Conservation (phyloP, 2,888 invertebrate species). For the Tetramorium bicarinatum region DNA sequence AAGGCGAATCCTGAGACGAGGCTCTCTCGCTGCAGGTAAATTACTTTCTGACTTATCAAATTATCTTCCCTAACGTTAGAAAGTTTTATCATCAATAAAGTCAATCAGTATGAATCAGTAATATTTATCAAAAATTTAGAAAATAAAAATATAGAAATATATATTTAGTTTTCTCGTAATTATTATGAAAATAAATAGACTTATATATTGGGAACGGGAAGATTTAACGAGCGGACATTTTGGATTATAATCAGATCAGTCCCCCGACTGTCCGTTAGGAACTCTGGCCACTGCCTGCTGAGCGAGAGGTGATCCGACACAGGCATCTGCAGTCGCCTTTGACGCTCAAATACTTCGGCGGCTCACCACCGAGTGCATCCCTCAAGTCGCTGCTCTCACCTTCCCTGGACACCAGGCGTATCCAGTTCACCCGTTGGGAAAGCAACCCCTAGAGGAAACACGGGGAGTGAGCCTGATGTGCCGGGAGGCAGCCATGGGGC, state of each 20-base stretch:
- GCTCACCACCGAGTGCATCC: slow-evolving; percentile 87
- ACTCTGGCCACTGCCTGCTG: slow-evolving; percentile 89
- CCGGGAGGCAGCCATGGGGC: slow-evolving; percentile 18
- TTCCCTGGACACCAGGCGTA: slow-evolving; percentile 87
- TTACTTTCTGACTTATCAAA: slow-evolving; percentile 20
- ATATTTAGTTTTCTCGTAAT: neutral
- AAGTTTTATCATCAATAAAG: neutral
- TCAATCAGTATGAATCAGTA: neutral
- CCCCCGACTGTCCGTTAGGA: slow-evolving; percentile 84
- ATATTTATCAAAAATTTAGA: neutral
- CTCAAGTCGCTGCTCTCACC: slow-evolving; percentile 88
- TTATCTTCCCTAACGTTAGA: neutral
- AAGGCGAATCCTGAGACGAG: slow-evolving; percentile 92
- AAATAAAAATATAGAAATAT: neutral
- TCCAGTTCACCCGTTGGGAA: slow-evolving; percentile 85
- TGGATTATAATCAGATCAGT: slow-evolving; percentile 51
- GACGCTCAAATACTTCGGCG: slow-evolving; percentile 88
- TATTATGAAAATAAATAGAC: neutral
- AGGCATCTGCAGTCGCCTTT: slow-evolving; percentile 90
- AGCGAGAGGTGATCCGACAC: slow-evolving; percentile 91
- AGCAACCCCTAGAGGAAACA: slow-evolving; percentile 80
- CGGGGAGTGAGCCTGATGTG: neutral
- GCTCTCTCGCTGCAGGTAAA: slow-evolving; percentile 89
- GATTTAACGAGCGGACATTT: neutral
- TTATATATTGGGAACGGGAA: neutral